These are phyloP conservation scores for Scaptomyza montana DNA, from an alignment of 1,140 invertebrate genomes.

Conservation along the genomic window DNA sequence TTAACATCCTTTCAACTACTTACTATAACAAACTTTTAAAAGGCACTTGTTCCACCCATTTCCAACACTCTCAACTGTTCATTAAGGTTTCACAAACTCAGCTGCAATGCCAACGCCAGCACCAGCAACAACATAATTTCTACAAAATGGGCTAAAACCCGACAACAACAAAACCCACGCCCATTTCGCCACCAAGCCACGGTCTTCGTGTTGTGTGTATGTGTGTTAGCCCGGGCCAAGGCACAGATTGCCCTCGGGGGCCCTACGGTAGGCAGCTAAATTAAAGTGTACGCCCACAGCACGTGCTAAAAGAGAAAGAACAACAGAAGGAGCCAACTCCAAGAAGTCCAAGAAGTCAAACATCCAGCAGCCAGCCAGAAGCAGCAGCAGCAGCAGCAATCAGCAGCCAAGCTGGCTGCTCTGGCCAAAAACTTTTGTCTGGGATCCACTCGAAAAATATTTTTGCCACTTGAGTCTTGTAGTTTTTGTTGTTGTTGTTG, in stretches of 20 bases:
- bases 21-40: neutral
- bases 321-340: conserved; percentile 29
- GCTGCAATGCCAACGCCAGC: neutral
- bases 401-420: conserved; percentile 49
- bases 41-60: neutral
- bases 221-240: conserved; percentile 6
- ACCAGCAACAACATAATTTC: conserved; percentile 65
- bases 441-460: conserved; percentile 35
- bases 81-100: neutral
- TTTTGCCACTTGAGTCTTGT: conserved; percentile 65
- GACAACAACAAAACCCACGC: conserved; percentile 52
- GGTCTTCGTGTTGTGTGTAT: neutral
- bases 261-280: conserved; percentile 50
- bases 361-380: conserved; percentile 2
- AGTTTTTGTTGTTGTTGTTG: conserved; percentile 15
- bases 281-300: conserved; percentile 75
- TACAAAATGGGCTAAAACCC: conserved; percentile 18
- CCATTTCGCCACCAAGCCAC: conserved; percentile 59
- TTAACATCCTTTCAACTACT: conserved; percentile 3
- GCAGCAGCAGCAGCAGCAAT: neutral
- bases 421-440: conserved; percentile 48
- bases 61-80: neutral
- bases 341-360: conserved; percentile 8
- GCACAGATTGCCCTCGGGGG: conserved; percentile 42
- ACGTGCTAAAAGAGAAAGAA: conserved; percentile 46